Percentiles rank a stretch among this genome's conserved stretches.
These are phyloP conservation scores for Heliconius himera DNA, from an alignment of 1,140 invertebrate species.

Conservation along the genomic window DNA sequence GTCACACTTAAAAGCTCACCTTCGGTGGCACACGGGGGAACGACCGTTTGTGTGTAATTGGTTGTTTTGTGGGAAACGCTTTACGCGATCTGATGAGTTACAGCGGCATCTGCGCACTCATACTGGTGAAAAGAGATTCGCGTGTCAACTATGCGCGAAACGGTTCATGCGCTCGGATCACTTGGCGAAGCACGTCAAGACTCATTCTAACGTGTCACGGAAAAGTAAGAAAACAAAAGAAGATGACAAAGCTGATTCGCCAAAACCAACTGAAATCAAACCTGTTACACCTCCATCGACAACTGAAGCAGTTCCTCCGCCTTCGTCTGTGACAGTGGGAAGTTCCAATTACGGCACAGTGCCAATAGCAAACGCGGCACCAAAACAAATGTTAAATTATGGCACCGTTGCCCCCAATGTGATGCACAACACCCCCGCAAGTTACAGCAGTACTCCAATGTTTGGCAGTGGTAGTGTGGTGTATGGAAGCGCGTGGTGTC, in stretches of 20 bases:
- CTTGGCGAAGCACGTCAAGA: slow-evolving; percentile 97
- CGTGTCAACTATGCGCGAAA: slow-evolving; percentile 97
- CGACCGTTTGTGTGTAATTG: slow-evolving; percentile 97
- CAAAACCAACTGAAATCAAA: slow-evolving; percentile 54
- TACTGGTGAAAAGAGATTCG: slow-evolving; percentile 97
- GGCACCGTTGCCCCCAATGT: slow-evolving; percentile 55
- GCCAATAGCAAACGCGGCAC: slow-evolving; percentile 42
- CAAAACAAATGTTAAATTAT: slow-evolving; percentile 63
- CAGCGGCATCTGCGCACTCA: slow-evolving; percentile 98
- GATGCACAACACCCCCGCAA: slow-evolving; percentile 45
- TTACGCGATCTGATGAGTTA: slow-evolving; percentile 98
- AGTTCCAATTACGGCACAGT: slow-evolving; percentile 71
- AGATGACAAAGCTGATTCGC: slow-evolving; percentile 64
- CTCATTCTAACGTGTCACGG: slow-evolving; percentile 87
- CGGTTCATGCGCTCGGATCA: slow-evolving; percentile 98
- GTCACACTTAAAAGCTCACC: slow-evolving; percentile 96
- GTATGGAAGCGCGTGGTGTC: slow-evolving; percentile 58
- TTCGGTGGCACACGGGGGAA: slow-evolving; percentile 97
- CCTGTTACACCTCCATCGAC: slow-evolving; percentile 24
- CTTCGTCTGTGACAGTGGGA: slow-evolving; percentile 45
- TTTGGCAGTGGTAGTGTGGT: slow-evolving; percentile 48
- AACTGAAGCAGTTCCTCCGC: slow-evolving; percentile 32
- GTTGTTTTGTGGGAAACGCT: slow-evolving; percentile 97
- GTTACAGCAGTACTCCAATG: slow-evolving; percentile 55
- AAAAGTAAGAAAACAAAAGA: slow-evolving; percentile 75